Percentiles rank a stretch among this genome's conserved stretches.
These are phyloP conservation scores for Achlya flavicornis DNA, from an alignment of 2,888 invertebrate species.

Conservation along the genomic window DNA sequence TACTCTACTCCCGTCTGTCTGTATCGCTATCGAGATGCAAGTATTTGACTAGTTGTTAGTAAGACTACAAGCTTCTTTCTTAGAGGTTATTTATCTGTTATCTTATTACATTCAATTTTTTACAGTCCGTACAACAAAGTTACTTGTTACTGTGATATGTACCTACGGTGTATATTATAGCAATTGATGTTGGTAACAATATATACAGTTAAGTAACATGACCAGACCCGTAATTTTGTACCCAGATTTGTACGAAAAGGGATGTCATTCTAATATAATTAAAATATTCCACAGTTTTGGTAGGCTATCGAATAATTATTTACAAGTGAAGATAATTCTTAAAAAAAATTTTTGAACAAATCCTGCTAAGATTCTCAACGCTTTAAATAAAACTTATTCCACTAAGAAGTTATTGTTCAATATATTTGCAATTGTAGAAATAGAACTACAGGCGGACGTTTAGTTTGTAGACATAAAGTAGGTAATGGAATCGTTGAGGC, in stretches of 20 bases:
- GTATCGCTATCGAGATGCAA: background rate
- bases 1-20: background rate
- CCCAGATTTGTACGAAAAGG: constrained; percentile 12
- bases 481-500: background rate
- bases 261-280: too few relatives aligned
- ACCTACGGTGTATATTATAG: too few relatives aligned
- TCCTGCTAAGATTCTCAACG: background rate
- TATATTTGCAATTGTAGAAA: constrained; percentile 31
- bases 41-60: background rate
- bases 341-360: too few relatives aligned
- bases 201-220: too few relatives aligned
- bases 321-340: too few relatives aligned
- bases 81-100: background rate
- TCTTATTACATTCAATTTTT: background rate
- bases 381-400: constrained; percentile 36
- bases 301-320: too few relatives aligned
- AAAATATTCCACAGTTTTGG: too few relatives aligned
- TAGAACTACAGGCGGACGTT: background rate
- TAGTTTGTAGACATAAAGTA: background rate
- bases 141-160: background rate
- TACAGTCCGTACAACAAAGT: background rate
- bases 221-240: background rate
- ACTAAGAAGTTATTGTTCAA: constrained; percentile 42
- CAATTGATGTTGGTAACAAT: too few relatives aligned
- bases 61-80: background rate